Percentiles rank a stretch among this genome's conserved stretches.
Evolutionary conservation across 2,797 vertebrate genomes (phyloP).

Genomic region (Acridotheres tristis): DNA sequence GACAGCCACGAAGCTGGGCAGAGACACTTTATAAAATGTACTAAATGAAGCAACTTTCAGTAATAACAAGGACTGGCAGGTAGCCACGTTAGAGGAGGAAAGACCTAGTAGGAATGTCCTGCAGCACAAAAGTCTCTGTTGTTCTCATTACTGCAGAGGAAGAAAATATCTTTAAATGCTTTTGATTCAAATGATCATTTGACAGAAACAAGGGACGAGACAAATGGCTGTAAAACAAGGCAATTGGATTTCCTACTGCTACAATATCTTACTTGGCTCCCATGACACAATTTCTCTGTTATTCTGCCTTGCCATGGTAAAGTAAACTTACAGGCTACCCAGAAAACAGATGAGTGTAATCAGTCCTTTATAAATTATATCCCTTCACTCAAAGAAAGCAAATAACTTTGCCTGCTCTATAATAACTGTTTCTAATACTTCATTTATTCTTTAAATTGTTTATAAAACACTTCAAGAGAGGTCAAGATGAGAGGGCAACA

Average conservation of each 20-base stretch:
- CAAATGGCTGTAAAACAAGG: conserved; percentile 68
- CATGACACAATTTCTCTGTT: conserved; percentile 65
- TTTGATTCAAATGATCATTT: conserved; percentile 66
- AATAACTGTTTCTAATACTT: conserved; percentile 69
- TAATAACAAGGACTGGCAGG: conserved; percentile 55
- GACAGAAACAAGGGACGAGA: conserved; percentile 61
- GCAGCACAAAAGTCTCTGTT: conserved; percentile 62
- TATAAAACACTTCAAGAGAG: conserved; percentile 69
- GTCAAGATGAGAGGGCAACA: conserved; percentile 48
- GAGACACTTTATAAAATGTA: conserved; percentile 32
- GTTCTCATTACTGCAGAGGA: conserved; percentile 65
- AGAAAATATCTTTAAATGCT: conserved; percentile 63
- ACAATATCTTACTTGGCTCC: conserved; percentile 63
- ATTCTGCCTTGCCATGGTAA: conserved; percentile 63
- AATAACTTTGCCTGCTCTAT: conserved; percentile 58
- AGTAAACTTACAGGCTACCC: conserved; percentile 58
- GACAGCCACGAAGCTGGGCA: conserved; percentile 19
- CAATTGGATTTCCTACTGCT: conserved; percentile 66
- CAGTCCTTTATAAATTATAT: conserved; percentile 62
- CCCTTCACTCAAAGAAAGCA: conserved; percentile 68
- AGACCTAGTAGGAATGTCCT: conserved; percentile 32
- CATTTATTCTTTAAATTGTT: conserved; percentile 70
- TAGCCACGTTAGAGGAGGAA: conserved; percentile 54
- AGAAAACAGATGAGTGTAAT: conserved; percentile 68
- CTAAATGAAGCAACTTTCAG: conserved; percentile 55